phyloP scores from a whole-genome alignment of 53 echinoderm and acorn worm species.

The Antedon mediterranea region DNA sequence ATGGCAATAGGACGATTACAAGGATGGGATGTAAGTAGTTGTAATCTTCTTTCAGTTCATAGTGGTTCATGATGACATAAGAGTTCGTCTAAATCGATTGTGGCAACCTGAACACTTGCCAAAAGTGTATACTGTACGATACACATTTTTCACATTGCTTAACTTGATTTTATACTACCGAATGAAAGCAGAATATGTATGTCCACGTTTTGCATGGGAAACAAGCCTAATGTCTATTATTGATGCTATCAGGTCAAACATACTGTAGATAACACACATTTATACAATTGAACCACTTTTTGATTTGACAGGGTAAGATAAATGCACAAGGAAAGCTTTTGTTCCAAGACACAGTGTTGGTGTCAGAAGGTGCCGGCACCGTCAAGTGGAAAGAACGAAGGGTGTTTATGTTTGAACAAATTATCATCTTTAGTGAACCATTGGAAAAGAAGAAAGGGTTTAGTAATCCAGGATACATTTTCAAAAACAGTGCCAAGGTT shows the following conservation, averaged over 20 bases:
- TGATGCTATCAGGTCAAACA: too few relatives aligned
- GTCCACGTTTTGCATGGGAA: too few relatives aligned
- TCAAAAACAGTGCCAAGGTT: conserved; percentile 90
- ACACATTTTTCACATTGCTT: too few relatives aligned
- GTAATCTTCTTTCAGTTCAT: too few relatives aligned
- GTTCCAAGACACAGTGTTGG: conserved; percentile 62
- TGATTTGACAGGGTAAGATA: conserved; percentile 71
- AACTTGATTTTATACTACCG: too few relatives aligned
- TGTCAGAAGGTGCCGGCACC: conserved; percentile 52
- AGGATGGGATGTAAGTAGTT: conserved; percentile 88
- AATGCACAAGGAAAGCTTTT: conserved; percentile 90
- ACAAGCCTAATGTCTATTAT: too few relatives aligned
- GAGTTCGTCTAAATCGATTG: too few relatives aligned
- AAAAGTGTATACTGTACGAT: too few relatives aligned
- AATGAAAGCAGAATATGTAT: too few relatives aligned
- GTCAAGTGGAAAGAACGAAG: conserved; percentile 83
- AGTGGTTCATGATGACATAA: too few relatives aligned
- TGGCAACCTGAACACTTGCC: too few relatives aligned
- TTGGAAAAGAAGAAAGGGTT: conserved; percentile 98
- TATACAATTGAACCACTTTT: not conserved
- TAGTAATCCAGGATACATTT: conserved; percentile 87
- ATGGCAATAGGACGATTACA: conserved; percentile 97
- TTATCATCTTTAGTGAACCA: conserved; percentile 85
- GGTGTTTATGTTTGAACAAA: conserved; percentile 98
- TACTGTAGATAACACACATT: not conserved